Conservation (phyloP, 2,797 vertebrate genomes). For the Alauda arvensis region DNA sequence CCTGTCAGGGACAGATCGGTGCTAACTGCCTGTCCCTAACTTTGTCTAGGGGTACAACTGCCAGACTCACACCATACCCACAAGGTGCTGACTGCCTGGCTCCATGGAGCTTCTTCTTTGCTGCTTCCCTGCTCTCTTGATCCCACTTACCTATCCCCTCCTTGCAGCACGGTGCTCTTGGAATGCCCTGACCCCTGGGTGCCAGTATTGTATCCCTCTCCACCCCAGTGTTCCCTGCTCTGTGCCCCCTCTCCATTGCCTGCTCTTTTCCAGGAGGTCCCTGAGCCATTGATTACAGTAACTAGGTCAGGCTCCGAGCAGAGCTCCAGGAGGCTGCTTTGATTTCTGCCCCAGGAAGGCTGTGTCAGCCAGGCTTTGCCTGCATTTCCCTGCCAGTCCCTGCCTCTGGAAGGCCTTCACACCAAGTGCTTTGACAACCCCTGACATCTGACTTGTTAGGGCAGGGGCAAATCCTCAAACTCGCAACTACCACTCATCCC, state of each 20-base stretch:
- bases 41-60: too few relatives aligned
- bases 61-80: not conserved
- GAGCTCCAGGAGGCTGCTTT: not conserved
- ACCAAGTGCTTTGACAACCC: rapidly evolving
- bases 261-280: not conserved
- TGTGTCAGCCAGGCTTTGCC: not conserved
- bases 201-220: not conserved
- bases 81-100: not conserved
- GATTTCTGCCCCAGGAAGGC: not conserved
- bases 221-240: rapidly evolving
- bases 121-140: not conserved
- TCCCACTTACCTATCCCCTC: not conserved
- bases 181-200: not conserved
- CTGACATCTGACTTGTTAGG: not conserved
- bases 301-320: not conserved
- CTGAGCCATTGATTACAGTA: not conserved
- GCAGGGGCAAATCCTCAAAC: not conserved
- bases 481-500: not conserved
- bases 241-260: rapidly evolving
- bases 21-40: not conserved
- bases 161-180: not conserved
- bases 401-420: not conserved
- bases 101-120: not conserved
- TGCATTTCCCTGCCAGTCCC: not conserved
- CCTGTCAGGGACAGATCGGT: not conserved